Evolutionary conservation across 2,888 invertebrate species (phyloP).

Genomic region (Aleiodes leptofemur): DNA sequence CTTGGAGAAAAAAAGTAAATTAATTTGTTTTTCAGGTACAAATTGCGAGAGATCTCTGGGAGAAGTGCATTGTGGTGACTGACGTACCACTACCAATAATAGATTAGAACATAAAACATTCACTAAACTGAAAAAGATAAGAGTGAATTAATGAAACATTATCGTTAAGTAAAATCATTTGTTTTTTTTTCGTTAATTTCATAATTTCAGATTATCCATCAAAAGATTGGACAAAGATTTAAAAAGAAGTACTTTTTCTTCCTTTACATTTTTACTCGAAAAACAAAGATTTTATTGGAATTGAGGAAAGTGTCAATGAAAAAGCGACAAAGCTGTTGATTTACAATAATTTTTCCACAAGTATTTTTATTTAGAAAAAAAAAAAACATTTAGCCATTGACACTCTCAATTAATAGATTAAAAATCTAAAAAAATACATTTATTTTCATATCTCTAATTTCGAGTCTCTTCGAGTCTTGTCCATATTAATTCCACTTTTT

Average conservation of each 20-base stretch:
- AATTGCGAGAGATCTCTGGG: conserved; percentile 87
- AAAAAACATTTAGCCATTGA: too few relatives aligned
- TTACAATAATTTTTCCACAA: too few relatives aligned
- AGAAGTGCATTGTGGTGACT: conserved; percentile 87
- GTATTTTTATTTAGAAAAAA: too few relatives aligned
- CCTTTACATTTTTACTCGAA: too few relatives aligned
- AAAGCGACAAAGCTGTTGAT: too few relatives aligned
- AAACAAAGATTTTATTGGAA: too few relatives aligned
- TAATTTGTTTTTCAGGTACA: conserved; percentile 73
- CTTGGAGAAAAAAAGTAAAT: conserved; percentile 3
- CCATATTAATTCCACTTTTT: conserved; percentile 60
- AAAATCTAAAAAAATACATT: conserved; percentile 41
- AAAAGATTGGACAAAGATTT: too few relatives aligned
- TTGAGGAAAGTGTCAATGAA: too few relatives aligned
- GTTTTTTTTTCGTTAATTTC: not conserved
- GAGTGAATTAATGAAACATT: not conserved
- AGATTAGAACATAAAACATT: conserved; percentile 61
- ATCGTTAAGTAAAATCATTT: not conserved
- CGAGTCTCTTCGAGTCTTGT: conserved; percentile 48
- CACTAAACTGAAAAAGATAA: conserved; percentile 2
- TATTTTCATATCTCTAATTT: conserved; percentile 57
- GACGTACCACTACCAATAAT: conserved; percentile 78
- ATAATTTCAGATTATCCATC: too few relatives aligned
- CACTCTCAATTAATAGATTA: conserved; percentile 28
- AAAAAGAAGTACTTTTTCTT: too few relatives aligned